Percentiles rank a stretch among this genome's conserved stretches.
Evolutionary conservation across 1,140 invertebrate genomes (phyloP).

Genomic region (Drosophila persimilis): DNA sequence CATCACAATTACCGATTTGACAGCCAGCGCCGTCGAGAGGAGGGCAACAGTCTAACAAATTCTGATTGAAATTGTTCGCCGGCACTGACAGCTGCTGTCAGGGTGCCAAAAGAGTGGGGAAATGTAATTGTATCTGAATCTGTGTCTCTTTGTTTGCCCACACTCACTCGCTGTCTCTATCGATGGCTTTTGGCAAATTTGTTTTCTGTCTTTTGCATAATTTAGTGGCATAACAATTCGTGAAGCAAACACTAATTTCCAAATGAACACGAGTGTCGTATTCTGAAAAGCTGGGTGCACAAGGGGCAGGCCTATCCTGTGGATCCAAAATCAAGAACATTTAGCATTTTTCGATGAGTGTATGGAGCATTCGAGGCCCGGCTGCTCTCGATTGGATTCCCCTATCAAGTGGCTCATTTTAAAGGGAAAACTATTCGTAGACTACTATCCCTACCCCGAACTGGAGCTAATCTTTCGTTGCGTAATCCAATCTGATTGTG

Average conservation of each 20-base stretch:
- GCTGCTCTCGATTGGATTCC: no score
- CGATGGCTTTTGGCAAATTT: slow-evolving; percentile 11
- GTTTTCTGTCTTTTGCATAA: slow-evolving; percentile 15
- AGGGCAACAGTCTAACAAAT: slow-evolving; percentile 21
- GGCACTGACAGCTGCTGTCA: slow-evolving; percentile 24
- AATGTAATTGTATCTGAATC: slow-evolving; percentile 33
- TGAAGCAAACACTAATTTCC: background rate
- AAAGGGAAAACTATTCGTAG: no score
- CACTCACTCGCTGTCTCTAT: no score
- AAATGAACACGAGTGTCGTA: no score
- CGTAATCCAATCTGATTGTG: slow-evolving; percentile 46
- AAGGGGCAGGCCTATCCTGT: no score
- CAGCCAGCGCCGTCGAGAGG: slow-evolving; percentile 4
- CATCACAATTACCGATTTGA: slow-evolving; percentile 28
- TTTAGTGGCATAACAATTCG: slow-evolving; percentile 14
- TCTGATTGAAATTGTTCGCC: slow-evolving; percentile 36
- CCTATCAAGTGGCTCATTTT: no score
- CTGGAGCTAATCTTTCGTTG: slow-evolving; percentile 43
- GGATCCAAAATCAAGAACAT: no score
- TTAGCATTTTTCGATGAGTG: no score
- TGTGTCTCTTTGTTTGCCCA: background rate
- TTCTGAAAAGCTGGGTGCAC: no score
- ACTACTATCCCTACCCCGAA: background rate
- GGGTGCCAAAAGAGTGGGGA: slow-evolving; percentile 22
- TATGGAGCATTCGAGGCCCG: no score